Base-by-base conservation (phyloP, 2,888 invertebrate genomes). In the Ophion slaviceki region DNA sequence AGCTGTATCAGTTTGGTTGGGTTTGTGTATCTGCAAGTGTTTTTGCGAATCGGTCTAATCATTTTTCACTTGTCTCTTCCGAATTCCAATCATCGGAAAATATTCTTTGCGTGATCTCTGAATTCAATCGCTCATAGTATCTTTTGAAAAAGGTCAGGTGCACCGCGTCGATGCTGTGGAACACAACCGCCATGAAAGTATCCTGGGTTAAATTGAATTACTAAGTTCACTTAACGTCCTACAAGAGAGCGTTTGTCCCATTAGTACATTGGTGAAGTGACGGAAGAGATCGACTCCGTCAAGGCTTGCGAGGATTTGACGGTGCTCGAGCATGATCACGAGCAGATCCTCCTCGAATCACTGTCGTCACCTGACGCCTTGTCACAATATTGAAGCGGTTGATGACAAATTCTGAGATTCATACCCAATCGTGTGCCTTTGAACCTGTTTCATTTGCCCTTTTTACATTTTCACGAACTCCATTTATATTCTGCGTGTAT, bases 141-240 rank as follows among this genome's bases (percentile, higher is more conserved):
- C 45, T 45, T 45, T 45, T 45, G 45, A 45, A 45, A 45, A 45
- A 45, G 93, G 91, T 93, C 4, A 90, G 92, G 62, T 89, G 93
- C 20, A 93, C 93, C 7, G 92, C 93, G 2, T 91, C 93, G 17
- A 93, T 93, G 93, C 87, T 93, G 2, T 93, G 93, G 8, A 93
- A 93, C 40, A 93, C 93, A 6, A 93, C 93, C 0, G 93, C 93
- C 2, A 93, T 93, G 80, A 91, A 91, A 57, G 91, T 92, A 82
- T 91, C 92, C 0, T 93, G 93, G 93, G 88, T 97, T 88, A 97
- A 98, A 90, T 95, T 99, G 85, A 98, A 99, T 94, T 97, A 98
- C 94, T 99, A 99, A 94, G 99, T 99, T 94, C 99, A 99, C 94
- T 94, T 99, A 91, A 99, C 99, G 98, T 99, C 98, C 94, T 97